Evolutionary conservation across 2,888 invertebrate genomes (phyloP), one percentile per base, ranked within the genome.

Genomic region (Drosophila tripunctata): DNA sequence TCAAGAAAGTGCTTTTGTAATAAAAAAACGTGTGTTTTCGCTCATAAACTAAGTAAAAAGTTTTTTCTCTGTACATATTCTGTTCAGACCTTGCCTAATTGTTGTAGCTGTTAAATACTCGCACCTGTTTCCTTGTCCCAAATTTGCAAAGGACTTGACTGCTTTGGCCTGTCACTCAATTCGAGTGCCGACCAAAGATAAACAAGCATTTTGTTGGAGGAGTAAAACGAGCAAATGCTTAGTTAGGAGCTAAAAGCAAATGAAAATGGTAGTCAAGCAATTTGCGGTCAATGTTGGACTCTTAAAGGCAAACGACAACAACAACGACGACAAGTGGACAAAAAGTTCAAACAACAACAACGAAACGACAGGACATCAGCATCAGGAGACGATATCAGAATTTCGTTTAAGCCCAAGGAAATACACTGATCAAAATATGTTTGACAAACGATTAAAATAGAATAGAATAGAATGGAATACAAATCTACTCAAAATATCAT

Each of bases 201-300:
- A 73, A 77, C 78, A 72, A 44, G 69, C 62, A 74, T 63, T 68
- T 61, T 50, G 54, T 24, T n/a, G 30, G 41, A 27, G 27, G 41
- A 35, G n/a, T n/a, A n/a, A 54, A 67, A 51, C 41, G 63, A 40
- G 36, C 44, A 67, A 78, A 82, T 66, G 64, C 66, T 86, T 83
- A 65, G 65, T 75, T 71, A 63, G 43, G 33, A 55, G 84, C 81
- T 74, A 70, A 80, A 67, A 70, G 67, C 88, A 88, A 77, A 77
- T 66, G 77, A 72, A 77, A 76, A 83, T 66, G 67, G 77, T 75
- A 75, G 80, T 62, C 69, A 61, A 87, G 87, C 81, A 77, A 83
- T 88, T 74, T 87, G 78, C 60, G 88, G 87, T 74, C 81, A 80
- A 84, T 64, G 56, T 52, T 47, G 65, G 62, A 75, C 63, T 57